phyloP scores from a whole-genome alignment of 2,797 vertebrate genomes.

The Podargus strigoides region DNA sequence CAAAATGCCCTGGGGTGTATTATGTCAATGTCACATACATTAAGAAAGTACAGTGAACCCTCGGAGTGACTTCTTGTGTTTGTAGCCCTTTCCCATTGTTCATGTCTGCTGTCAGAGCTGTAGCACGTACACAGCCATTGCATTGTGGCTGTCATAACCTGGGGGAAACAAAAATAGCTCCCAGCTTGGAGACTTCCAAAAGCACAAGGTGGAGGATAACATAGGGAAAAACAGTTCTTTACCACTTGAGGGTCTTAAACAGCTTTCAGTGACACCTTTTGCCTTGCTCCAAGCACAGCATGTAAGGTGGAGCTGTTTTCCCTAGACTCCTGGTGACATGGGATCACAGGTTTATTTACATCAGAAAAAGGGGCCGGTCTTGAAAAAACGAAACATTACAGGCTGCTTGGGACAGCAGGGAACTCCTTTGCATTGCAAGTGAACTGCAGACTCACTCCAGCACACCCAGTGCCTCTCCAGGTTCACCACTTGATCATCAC shows the following conservation, averaged over 20 bases:
- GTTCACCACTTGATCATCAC: neutral
- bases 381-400: neutral
- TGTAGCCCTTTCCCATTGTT: neutral
- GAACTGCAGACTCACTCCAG: neutral
- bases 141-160: neutral
- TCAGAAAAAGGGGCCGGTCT: neutral
- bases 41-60: neutral
- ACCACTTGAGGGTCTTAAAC: neutral
- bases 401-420: neutral
- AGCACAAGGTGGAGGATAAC: neutral
- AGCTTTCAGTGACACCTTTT: neutral
- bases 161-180: neutral
- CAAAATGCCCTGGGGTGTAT: neutral
- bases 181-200: neutral
- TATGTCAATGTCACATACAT: constrained; percentile 16
- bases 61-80: neutral
- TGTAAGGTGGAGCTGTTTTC: neutral
- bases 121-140: neutral
- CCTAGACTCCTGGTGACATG: neutral
- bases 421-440: neutral
- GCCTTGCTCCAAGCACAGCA: neutral
- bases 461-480: neutral
- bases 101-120: neutral
- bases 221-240: neutral
- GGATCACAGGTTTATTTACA: neutral